phyloP scores from a whole-genome alignment of 2,797 vertebrate species.

The Tenualosa thibaudeaui region DNA sequence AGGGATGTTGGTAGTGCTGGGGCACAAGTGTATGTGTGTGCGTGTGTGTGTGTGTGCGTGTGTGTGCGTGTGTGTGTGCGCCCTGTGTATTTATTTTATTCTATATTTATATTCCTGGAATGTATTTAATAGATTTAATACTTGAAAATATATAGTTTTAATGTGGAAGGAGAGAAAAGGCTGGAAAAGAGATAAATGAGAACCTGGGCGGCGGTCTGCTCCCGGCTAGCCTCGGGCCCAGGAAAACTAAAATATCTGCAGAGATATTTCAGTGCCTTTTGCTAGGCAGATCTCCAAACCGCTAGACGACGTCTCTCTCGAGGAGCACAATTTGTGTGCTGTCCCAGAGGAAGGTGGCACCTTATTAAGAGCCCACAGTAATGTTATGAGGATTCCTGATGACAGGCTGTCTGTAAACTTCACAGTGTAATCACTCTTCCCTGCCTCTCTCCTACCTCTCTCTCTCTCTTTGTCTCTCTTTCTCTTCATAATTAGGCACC shows the following conservation, averaged over 20 bases:
- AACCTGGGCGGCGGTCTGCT: background rate
- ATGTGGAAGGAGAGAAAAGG: background rate
- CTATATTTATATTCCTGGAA: background rate
- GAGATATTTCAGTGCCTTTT: constrained; percentile 49
- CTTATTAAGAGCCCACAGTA: constrained; percentile 48
- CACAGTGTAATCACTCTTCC: constrained; percentile 37
- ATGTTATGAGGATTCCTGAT: constrained; percentile 47
- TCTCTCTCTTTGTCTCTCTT: background rate
- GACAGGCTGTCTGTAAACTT: constrained; percentile 48
- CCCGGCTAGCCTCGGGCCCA: background rate
- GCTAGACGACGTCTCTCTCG: constrained; percentile 33
- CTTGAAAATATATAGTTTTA: background rate
- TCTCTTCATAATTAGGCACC: constrained; percentile 33
- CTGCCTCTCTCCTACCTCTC: background rate
- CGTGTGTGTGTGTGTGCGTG: background rate
- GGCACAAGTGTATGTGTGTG: background rate
- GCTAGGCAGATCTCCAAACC: constrained; percentile 47
- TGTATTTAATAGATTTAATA: constrained; percentile 19
- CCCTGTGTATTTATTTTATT: background rate
- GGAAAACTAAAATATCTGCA: constrained; percentile 22
- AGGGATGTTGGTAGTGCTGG: background rate
- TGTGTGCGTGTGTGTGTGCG: background rate
- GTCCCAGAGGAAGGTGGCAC: constrained; percentile 61
- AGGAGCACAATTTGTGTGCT: constrained; percentile 38
- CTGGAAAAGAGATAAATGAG: constrained; percentile 8